Evolutionary conservation across 1,140 invertebrate species (phyloP).

Genomic region (Aphis gossypii): DNA sequence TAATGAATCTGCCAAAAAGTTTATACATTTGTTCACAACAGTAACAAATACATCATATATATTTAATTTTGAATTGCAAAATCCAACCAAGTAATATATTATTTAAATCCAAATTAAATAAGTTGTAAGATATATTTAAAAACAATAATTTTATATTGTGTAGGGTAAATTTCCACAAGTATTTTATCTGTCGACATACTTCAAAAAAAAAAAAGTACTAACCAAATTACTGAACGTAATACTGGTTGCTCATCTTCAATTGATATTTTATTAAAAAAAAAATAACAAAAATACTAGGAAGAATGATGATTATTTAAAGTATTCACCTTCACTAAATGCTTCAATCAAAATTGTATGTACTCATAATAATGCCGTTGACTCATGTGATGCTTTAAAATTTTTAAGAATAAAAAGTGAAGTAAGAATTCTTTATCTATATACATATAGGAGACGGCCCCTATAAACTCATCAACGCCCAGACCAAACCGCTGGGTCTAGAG

Average conservation of each 20-base stretch:
- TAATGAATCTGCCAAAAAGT: background rate
- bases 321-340: background rate
- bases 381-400: conserved; percentile 16
- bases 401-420: background rate
- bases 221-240: conserved; percentile 3
- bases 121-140: conserved; percentile 24
- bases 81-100: conserved; percentile 29
- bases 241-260: background rate
- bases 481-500: too few species aligned
- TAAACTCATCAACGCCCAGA: too few species aligned
- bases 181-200: background rate
- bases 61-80: conserved; percentile 26
- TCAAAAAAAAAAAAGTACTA: conserved; percentile 26
- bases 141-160: background rate
- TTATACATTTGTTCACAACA: background rate
- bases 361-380: background rate
- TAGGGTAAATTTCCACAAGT: conserved; percentile 16
- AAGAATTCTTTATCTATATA: too few species aligned
- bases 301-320: conserved; percentile 3
- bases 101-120: background rate
- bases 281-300: conserved; percentile 29
- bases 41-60: background rate
- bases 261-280: conserved; percentile 18
- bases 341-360: background rate
- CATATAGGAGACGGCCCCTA: too few species aligned